Percentiles rank a stretch among this genome's conserved stretches.
These are phyloP conservation scores for Oreocharis arfaki DNA, from an alignment of 2,113 vertebrate genomes.

Conservation along the genomic window DNA sequence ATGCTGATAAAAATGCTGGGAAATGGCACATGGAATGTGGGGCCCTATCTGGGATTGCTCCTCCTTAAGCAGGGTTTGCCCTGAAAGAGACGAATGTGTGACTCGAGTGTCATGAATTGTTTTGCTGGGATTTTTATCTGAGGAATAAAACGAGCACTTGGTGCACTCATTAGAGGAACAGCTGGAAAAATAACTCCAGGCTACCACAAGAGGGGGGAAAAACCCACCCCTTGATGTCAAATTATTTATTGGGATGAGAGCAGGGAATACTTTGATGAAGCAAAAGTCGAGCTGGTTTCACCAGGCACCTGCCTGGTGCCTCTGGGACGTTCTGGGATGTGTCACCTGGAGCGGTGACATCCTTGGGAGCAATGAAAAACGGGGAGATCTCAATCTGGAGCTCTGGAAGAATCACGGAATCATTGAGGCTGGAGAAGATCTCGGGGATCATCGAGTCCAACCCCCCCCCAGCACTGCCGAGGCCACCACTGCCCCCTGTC, in stretches of 20 bases:
- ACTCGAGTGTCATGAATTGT: conserved; percentile 44
- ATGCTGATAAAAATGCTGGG: not conserved
- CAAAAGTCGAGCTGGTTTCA: not conserved
- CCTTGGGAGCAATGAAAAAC: not conserved
- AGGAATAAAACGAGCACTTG: conserved; percentile 40
- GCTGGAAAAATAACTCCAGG: conserved; percentile 44
- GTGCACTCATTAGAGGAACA: conserved; percentile 46
- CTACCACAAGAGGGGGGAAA: not conserved
- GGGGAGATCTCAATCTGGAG: not conserved
- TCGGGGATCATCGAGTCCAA: accelerated
- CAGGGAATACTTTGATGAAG: not conserved
- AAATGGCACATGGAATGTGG: conserved; percentile 32
- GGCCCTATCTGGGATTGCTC: not conserved
- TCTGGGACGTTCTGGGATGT: not conserved
- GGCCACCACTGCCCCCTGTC: not conserved
- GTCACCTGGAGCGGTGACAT: not conserved
- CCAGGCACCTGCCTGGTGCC: not conserved
- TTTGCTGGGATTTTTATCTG: conserved; percentile 15
- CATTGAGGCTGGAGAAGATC: not conserved
- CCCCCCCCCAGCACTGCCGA: not conserved
- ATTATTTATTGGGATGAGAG: not conserved
- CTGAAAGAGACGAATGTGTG: conserved; percentile 42
- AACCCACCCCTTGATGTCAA: not conserved
- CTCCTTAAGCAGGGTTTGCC: not conserved
- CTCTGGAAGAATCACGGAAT: not conserved